Conservation (phyloP, 1,140 invertebrate species). For the Caenorhabditis latens region DNA sequence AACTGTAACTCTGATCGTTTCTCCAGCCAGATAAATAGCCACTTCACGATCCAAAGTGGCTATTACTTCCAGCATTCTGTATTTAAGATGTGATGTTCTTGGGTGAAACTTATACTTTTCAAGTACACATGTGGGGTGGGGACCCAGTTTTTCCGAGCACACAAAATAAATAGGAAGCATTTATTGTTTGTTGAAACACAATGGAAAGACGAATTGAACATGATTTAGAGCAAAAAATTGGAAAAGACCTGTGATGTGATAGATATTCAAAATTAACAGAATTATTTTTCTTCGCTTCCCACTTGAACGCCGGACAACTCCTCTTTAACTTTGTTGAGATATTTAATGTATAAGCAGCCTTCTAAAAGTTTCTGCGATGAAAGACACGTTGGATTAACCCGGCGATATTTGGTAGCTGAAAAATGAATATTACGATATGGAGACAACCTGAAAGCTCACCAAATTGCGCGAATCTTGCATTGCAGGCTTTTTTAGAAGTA, state of each 20-base stretch:
- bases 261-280: too few species aligned
- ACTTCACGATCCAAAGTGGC: conserved; percentile 63
- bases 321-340: neutral
- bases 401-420: neutral
- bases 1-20: conserved; percentile 59
- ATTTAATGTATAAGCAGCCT: neutral
- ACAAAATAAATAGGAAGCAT: too few species aligned
- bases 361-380: neutral
- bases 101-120: too few species aligned
- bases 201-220: too few species aligned
- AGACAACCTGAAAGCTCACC: neutral
- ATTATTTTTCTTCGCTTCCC: neutral
- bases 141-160: too few species aligned
- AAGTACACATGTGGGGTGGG: too few species aligned
- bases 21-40: conserved; percentile 64
- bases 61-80: conserved; percentile 57
- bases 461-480: neutral
- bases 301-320: neutral
- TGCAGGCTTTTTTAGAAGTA: neutral
- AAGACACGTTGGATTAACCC: neutral
- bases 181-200: too few species aligned
- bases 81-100: neutral
- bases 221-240: too few species aligned
- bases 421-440: neutral
- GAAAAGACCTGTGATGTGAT: too few species aligned